These are phyloP conservation scores for Elmis aenea DNA, from an alignment of 2,888 invertebrate species.

Conservation along the genomic window DNA sequence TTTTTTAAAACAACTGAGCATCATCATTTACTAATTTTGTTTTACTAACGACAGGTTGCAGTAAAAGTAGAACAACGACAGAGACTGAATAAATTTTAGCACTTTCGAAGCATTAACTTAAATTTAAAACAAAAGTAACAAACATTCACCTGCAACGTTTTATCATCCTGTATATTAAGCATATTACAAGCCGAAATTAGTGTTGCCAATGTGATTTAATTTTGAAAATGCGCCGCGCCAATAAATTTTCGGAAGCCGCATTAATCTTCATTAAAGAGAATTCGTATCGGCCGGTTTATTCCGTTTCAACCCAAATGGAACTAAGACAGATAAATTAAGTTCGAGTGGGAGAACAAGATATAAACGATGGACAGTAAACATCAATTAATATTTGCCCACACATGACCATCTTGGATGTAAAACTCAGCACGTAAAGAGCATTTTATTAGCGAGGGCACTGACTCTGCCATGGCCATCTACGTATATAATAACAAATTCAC, in stretches of 20 bases:
- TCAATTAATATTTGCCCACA: constrained; percentile 24
- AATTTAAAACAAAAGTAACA: too few species aligned
- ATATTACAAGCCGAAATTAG: too few species aligned
- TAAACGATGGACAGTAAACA: constrained; percentile 20
- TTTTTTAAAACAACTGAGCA: too few species aligned
- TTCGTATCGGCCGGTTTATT: constrained; percentile 4
- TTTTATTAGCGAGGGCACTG: constrained; percentile 21
- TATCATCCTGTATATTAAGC: too few species aligned
- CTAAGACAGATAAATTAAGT: constrained; percentile 14
- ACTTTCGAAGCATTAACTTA: too few species aligned
- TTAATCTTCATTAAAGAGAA: constrained; percentile 16
- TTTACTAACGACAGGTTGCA: too few species aligned
- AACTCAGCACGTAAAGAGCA: constrained; percentile 21
- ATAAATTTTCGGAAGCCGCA: constrained; percentile 12
- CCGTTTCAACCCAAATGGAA: constrained; percentile 6
- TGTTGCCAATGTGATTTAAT: too few species aligned
- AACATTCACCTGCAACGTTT: too few species aligned
- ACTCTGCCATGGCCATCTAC: constrained; percentile 17
- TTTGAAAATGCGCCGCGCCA: too few species aligned
- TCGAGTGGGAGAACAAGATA: constrained; percentile 19
- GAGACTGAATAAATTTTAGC: too few species aligned
- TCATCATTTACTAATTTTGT: too few species aligned
- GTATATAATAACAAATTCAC: constrained; percentile 19
- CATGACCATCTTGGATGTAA: constrained; percentile 19
- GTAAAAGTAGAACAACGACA: too few species aligned